Percentiles rank a stretch among this genome's conserved stretches.
Evolutionary conservation across 2,888 invertebrate species (phyloP).

Genomic region (Acronicta psi): DNA sequence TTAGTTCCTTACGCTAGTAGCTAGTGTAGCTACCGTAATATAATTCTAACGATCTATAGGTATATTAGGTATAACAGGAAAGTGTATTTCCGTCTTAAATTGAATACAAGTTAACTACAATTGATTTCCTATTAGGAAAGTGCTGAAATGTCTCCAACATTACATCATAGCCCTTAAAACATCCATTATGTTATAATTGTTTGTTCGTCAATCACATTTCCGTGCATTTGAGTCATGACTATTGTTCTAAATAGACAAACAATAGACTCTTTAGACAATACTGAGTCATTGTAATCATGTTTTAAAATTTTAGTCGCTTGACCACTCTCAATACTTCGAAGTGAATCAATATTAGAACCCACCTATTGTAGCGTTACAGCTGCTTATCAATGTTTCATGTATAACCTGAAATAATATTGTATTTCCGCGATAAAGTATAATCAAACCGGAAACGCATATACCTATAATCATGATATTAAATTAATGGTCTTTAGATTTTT

Average conservation of each 20-base stretch:
- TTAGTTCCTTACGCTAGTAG: too few species aligned
- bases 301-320: slow-evolving; percentile 12
- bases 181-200: slow-evolving; percentile 4
- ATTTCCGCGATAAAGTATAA: too few species aligned
- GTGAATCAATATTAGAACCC: neutral
- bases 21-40: neutral
- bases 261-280: slow-evolving; percentile 30
- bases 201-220: slow-evolving; percentile 34
- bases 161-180: slow-evolving; percentile 15
- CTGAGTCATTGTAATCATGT: slow-evolving; percentile 27
- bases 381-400: neutral
- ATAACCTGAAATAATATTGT: too few species aligned
- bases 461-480: too few species aligned
- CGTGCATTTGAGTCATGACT: slow-evolving; percentile 31
- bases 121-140: slow-evolving; percentile 25
- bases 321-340: slow-evolving; percentile 17
- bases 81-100: neutral
- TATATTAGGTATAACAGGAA: neutral
- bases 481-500: too few species aligned
- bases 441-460: too few species aligned
- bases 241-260: slow-evolving; percentile 42
- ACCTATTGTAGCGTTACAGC: neutral
- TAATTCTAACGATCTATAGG: neutral
- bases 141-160: slow-evolving; percentile 22
- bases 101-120: slow-evolving; percentile 22